Evolutionary conservation across 2,797 vertebrate species (phyloP).

Genomic region (Rhodeus uyekii): DNA sequence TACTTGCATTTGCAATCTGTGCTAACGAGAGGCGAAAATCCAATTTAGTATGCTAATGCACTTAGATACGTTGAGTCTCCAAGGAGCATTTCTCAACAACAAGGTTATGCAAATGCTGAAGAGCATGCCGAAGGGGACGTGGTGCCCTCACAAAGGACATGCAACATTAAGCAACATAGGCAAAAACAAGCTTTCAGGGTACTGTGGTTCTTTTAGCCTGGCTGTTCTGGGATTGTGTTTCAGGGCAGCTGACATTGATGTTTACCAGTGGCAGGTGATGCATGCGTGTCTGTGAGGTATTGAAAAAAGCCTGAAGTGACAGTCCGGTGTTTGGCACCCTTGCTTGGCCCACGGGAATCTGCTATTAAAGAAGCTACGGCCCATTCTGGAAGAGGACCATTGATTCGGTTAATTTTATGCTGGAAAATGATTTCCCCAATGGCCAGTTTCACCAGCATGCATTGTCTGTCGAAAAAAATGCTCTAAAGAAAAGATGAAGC

Average conservation of each 20-base stretch:
- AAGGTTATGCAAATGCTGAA: constrained; percentile 65
- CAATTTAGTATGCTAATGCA: constrained; percentile 61
- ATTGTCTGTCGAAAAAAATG: constrained; percentile 65
- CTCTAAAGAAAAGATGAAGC: constrained; percentile 69
- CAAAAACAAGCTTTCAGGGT: constrained; percentile 47
- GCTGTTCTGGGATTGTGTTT: constrained; percentile 57
- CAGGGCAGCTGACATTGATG: constrained; percentile 63
- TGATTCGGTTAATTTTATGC: constrained; percentile 83
- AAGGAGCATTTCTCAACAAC: constrained; percentile 59
- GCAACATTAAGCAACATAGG: constrained; percentile 55
- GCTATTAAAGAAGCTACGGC: constrained; percentile 69
- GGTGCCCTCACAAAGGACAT: constrained; percentile 54
- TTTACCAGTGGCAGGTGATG: constrained; percentile 62
- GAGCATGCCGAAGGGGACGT: constrained; percentile 53
- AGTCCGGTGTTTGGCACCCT: constrained; percentile 62
- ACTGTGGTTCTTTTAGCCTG: constrained; percentile 56
- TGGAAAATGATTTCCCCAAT: constrained; percentile 77
- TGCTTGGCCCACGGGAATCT: constrained; percentile 62
- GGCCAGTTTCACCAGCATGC: constrained; percentile 70
- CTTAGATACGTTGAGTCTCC: constrained; percentile 61
- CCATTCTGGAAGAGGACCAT: constrained; percentile 72
- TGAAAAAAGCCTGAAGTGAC: constrained; percentile 64
- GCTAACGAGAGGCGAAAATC: constrained; percentile 63
- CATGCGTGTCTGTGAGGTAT: constrained; percentile 60
- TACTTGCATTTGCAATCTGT: constrained; percentile 50